Percentiles rank a stretch among this genome's conserved stretches.
These are phyloP conservation scores for Oophaga pumilio DNA, from an alignment of 2,113 vertebrate species.

Conservation along the genomic window DNA sequence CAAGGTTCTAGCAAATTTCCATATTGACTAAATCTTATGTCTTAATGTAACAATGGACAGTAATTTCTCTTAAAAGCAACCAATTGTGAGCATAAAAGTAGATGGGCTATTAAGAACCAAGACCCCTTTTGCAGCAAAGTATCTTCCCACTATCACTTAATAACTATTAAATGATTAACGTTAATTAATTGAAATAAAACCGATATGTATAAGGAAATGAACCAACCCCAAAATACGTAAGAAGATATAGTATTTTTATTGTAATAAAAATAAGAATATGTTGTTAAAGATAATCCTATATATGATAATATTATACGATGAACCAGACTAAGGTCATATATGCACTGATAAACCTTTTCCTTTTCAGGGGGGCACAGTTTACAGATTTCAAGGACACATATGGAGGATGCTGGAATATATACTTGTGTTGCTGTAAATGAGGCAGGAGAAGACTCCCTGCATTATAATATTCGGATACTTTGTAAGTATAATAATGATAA, in stretches of 20 bases:
- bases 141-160: not conserved
- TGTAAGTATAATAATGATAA: slow-evolving; percentile 72
- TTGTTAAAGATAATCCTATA: not conserved
- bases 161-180: no score
- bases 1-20: no score
- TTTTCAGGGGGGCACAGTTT: slow-evolving; percentile 85
- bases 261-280: no score
- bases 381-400: slow-evolving; percentile 83
- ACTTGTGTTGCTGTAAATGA: slow-evolving; percentile 90
- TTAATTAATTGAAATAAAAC: no score
- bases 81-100: not conserved
- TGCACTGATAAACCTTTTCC: not conserved
- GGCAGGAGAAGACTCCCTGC: slow-evolving; percentile 92
- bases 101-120: not conserved
- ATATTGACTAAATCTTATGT: no score
- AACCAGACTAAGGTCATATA: not conserved
- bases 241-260: no score
- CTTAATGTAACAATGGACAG: no score
- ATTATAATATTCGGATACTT: slow-evolving; percentile 86
- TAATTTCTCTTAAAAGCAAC: no score
- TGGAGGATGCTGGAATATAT: slow-evolving; percentile 86
- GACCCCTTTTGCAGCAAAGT: not conserved
- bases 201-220: no score
- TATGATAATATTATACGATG: not conserved
- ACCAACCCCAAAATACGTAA: no score